Percentiles rank a stretch among this genome's conserved stretches.
These are phyloP conservation scores for zebrafish (Danio rerio) DNA, from an alignment of 2,113 vertebrate species.

Conservation along the genomic window DNA sequence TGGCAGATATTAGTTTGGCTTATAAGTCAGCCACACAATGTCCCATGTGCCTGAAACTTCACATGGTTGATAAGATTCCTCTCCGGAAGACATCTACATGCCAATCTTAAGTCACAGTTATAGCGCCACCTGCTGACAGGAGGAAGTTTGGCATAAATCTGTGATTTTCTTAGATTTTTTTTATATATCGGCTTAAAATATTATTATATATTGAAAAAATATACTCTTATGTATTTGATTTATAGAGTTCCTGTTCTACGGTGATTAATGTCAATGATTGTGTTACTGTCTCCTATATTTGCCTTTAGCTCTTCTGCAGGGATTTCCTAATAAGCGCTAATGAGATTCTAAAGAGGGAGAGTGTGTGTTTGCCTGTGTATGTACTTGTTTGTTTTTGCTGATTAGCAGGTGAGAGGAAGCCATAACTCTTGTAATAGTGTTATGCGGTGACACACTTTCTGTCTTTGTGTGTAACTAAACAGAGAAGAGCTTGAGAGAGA, in stretches of 20 bases:
- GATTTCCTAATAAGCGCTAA: not conserved
- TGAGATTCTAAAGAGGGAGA: not conserved
- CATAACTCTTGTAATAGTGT: not conserved
- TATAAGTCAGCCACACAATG: too few relatives aligned
- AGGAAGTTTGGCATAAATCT: too few relatives aligned
- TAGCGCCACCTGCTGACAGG: too few relatives aligned
- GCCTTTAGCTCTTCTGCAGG: not conserved
- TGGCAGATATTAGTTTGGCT: too few relatives aligned
- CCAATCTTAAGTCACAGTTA: too few relatives aligned
- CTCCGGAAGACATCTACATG: too few relatives aligned
- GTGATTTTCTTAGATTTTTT: too few relatives aligned
- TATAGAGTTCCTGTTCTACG: not conserved
- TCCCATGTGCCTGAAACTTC: too few relatives aligned
- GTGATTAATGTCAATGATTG: not conserved
- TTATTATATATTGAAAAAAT: too few relatives aligned
- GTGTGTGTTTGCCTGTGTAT: not conserved
- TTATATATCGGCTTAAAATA: too few relatives aligned
- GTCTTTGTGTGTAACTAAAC: conserved; percentile 1
- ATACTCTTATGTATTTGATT: not conserved
- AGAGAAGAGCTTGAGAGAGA: not conserved
- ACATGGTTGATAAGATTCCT: too few relatives aligned
- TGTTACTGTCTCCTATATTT: not conserved
- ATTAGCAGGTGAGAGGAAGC: not conserved
- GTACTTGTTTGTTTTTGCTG: conserved; percentile 11
- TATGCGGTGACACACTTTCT: not conserved